Conservation (phyloP, 2,113 vertebrate species). For the Cygnus atratus region DNA sequence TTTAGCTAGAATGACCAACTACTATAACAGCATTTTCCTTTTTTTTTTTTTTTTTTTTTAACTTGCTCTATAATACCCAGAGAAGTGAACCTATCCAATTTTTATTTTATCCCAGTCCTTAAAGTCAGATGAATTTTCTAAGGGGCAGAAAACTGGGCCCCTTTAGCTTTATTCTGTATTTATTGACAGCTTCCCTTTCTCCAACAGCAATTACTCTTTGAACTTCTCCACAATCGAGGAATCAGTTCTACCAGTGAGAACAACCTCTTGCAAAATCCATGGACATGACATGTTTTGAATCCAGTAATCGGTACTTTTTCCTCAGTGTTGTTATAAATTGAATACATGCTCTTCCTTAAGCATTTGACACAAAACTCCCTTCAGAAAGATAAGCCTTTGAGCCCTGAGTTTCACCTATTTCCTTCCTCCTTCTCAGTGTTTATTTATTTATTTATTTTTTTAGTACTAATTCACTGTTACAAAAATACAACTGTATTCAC, state of each 20-base stretch:
- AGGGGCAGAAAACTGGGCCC: not conserved
- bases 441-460: not conserved
- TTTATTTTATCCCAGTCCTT: not conserved
- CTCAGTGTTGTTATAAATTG: not conserved
- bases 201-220: slow-evolving; percentile 2
- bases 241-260: not conserved
- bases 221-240: not conserved
- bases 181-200: not conserved
- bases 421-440: not conserved
- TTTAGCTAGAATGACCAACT: not conserved
- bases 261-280: not conserved
- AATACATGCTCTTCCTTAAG: not conserved
- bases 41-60: not conserved
- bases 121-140: not conserved
- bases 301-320: not conserved
- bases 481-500: not conserved
- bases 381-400: not conserved
- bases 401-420: not conserved
- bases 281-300: not conserved
- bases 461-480: not conserved
- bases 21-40: not conserved
- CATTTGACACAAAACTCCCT: not conserved
- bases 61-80: not conserved
- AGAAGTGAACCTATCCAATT: not conserved
- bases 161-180: not conserved